Evolutionary conservation across 2,888 invertebrate genomes (phyloP), one percentile per base, ranked within the genome.

Genomic region (Nomada lathburiana): DNA sequence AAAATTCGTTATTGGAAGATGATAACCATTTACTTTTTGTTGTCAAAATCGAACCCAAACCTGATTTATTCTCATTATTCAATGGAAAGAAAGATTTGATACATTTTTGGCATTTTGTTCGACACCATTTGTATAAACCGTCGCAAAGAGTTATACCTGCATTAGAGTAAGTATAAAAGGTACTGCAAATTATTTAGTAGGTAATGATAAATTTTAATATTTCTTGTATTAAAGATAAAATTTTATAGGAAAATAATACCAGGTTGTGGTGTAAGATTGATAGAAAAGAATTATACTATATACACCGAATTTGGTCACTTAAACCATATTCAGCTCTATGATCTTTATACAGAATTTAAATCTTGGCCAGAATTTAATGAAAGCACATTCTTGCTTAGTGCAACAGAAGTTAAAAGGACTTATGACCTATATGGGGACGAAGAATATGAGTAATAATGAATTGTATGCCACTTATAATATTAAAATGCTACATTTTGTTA

Each of bases 301-400:
- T 97, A 95, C 90, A 97, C 97, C 0, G 95, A 96, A 92, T 97
- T 97, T 91, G 96, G 96, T 0, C 96, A 97, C 88, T 94, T 97
- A 10, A 95, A 92, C 63, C 95, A 97, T 0, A 90, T 92, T 63
- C 95, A 97, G 92, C 95, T 97, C 89, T 90, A 97, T 18, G 94
- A 95, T 13, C 92, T 97, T 2, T 97, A 96, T 90, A 95, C 95
- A 88, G 94, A 95, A 93, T 96, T 95, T 84, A 78, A 52, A 68
- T 86, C 91, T 0, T 91, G 77, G 77, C 82, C 88, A 2, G 88
- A 77, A 47, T 90, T 76, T 71, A 52, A 69, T n/a, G 10, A 75
- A 70, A 76, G 65, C 18, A 2, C n/a, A 11, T 80, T 80, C 42
- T 1, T 50, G 16, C 0, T 11, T 3, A 26, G 67, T 52, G 67